A percentile compares a stretch with the other conserved stretches of the same genome.
Conservation (phyloP, 1,140 invertebrate species). For the Kradibia gibbosae region DNA sequence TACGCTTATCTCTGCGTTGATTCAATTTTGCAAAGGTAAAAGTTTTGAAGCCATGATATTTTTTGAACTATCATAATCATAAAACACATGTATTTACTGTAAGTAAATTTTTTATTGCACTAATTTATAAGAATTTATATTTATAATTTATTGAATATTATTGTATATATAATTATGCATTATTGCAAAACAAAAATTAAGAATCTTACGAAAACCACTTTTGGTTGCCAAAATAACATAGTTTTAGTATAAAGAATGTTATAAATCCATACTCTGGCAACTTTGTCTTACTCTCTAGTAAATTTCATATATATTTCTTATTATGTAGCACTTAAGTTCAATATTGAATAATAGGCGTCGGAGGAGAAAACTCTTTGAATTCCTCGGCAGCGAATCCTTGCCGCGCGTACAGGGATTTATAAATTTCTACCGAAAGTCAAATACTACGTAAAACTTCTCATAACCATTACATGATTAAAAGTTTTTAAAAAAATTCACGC, state of each 20-base stretch:
- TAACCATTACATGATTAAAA: constrained; percentile 26
- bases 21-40: background rate
- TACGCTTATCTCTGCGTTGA: background rate
- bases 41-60: background rate
- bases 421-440: background rate
- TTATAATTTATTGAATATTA: too few species aligned
- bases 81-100: background rate
- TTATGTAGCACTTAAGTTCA: too few species aligned
- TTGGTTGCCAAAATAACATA: background rate
- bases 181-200: too few species aligned
- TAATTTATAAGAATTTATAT: background rate
- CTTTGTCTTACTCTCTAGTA: background rate
- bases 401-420: background rate
- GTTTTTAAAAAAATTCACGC: background rate
- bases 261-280: background rate
- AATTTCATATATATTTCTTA: background rate
- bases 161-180: too few species aligned
- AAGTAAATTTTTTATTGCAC: background rate
- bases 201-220: too few species aligned
- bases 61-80: background rate
- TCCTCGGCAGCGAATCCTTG: background rate
- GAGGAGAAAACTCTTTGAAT: background rate
- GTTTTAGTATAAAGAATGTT: background rate
- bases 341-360: background rate
- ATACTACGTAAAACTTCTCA: background rate